Conservation (phyloP, 2,888 invertebrate genomes). For the Conus canariensis region DNA sequence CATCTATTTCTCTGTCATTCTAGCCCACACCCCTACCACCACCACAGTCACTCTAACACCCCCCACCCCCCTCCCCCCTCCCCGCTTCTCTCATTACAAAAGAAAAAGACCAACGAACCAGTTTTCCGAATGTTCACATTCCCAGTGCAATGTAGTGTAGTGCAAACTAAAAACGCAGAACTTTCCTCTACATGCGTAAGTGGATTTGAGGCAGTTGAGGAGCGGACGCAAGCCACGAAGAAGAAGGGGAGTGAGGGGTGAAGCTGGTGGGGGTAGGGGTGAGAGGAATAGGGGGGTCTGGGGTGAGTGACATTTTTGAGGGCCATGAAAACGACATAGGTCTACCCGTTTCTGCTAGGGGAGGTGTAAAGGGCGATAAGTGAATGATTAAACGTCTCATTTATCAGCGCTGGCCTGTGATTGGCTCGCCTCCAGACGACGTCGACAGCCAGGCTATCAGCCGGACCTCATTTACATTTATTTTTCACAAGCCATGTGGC, state of each 20-base stretch:
- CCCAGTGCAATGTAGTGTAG: no score
- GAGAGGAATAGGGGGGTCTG: not conserved
- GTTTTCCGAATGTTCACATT: no score
- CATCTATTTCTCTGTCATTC: no score
- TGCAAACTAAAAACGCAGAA: no score
- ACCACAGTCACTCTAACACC: no score
- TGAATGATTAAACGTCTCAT: slow-evolving; percentile 18
- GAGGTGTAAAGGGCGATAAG: slow-evolving; percentile 11
- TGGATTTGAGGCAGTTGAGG: no score
- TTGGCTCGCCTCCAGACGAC: not conserved
- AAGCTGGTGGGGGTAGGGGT: not conserved
- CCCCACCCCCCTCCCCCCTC: no score
- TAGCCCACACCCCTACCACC: no score
- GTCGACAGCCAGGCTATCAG: not conserved
- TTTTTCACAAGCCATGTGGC: not conserved
- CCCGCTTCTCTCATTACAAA: no score
- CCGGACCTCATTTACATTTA: not conserved
- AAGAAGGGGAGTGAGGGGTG: not conserved
- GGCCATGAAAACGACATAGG: not conserved
- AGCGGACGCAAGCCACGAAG: no score
- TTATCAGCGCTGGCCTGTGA: not conserved
- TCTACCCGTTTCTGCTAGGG: not conserved
- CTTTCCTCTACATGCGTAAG: no score
- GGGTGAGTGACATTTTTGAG: not conserved
- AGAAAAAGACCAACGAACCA: no score